A percentile compares a stretch with the other conserved stretches of the same genome.
Evolutionary conservation across 1,140 invertebrate species (phyloP).

Genomic region (Dendrolimus kikuchii): DNA sequence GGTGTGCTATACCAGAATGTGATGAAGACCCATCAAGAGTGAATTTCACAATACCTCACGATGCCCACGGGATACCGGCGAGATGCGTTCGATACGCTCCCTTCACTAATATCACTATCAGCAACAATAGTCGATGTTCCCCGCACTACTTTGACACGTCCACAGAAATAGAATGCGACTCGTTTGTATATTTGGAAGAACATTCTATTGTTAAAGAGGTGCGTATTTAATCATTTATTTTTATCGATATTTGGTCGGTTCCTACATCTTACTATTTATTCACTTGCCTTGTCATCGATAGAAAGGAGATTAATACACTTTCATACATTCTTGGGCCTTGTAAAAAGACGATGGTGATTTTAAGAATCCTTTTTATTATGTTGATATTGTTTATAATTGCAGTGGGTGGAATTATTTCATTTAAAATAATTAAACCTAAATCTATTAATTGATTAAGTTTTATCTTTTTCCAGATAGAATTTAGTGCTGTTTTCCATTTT

Average conservation of each 20-base stretch:
- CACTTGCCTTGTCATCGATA: no score
- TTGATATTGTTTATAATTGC: no score
- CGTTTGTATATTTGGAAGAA: constrained; percentile 51
- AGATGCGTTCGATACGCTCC: constrained; percentile 49
- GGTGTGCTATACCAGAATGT: constrained; percentile 56
- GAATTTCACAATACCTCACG: constrained; percentile 51
- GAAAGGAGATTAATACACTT: no score
- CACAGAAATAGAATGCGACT: constrained; percentile 46
- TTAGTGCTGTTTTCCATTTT: no score
- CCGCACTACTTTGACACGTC: constrained; percentile 50
- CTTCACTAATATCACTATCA: constrained; percentile 23
- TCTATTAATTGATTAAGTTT: no score
- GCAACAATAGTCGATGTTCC: constrained; percentile 33
- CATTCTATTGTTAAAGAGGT: constrained; percentile 66
- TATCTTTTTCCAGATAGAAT: no score
- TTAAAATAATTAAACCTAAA: no score
- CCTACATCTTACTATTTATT: neutral
- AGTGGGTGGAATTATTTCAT: no score
- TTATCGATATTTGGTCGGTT: neutral
- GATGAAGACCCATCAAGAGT: constrained; percentile 25
- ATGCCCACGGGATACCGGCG: constrained; percentile 29
- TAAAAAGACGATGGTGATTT: no score
- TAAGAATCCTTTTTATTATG: no score
- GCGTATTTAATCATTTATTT: constrained; percentile 8
- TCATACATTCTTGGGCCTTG: no score